These are phyloP conservation scores for Panthera tigris DNA, from an alignment of 2,113 vertebrate genomes.

Conservation along the genomic window DNA sequence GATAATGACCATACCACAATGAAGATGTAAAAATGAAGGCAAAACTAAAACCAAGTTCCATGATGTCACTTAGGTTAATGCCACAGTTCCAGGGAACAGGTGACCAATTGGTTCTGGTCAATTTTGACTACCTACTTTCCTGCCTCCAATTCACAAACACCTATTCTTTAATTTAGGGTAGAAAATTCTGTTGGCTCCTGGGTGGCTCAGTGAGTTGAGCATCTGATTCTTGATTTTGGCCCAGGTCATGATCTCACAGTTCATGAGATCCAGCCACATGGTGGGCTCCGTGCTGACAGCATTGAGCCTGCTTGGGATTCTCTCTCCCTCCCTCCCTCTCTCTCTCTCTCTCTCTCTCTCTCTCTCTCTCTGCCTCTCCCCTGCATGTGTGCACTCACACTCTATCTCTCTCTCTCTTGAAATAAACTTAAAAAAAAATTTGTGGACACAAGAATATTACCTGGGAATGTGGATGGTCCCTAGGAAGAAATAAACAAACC, in stretches of 20 bases:
- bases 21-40: background rate
- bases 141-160: slow-evolving; percentile 31
- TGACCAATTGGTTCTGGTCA: background rate
- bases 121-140: background rate
- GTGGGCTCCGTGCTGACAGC: no score
- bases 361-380: no score
- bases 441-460: background rate
- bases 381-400: no score
- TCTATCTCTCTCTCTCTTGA: no score
- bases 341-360: no score
- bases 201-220: no score
- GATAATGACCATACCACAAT: background rate
- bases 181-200: background rate
- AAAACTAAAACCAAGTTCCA: slow-evolving; percentile 37
- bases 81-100: background rate
- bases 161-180: slow-evolving; percentile 5
- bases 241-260: no score
- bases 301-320: no score
- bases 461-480: background rate
- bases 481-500: slow-evolving; percentile 38
- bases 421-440: background rate
- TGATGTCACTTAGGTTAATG: background rate
- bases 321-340: no score
- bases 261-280: no score
- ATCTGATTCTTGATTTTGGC: no score